phyloP scores from a whole-genome alignment of 2,797 vertebrate species.

The Gobionotothen gibberifrons region DNA sequence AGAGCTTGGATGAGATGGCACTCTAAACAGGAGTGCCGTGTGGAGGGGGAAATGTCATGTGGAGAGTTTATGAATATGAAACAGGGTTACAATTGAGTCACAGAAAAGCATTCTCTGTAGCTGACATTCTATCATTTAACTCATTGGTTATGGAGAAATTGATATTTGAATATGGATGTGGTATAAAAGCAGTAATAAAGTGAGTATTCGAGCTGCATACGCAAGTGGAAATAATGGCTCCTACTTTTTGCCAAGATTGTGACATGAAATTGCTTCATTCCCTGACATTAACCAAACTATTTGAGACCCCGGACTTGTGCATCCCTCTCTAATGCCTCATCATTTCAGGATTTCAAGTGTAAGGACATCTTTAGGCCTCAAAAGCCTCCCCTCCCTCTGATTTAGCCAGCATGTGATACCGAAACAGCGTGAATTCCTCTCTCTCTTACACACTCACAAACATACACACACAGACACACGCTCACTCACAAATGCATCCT shows the following conservation, averaged over 20 bases:
- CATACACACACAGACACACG: conserved; percentile 45
- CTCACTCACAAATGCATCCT: conserved; percentile 67
- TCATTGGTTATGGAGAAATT: conserved; percentile 39
- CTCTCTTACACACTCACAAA: conserved; percentile 41
- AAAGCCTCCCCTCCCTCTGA: conserved; percentile 41
- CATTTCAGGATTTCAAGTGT: conserved; percentile 60
- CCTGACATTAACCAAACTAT: conserved; percentile 52
- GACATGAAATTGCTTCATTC: conserved; percentile 44
- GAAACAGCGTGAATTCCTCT: conserved; percentile 57
- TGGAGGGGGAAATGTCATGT: conserved; percentile 71
- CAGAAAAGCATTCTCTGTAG: conserved; percentile 39
- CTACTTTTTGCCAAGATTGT: conserved; percentile 32
- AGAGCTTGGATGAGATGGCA: conserved; percentile 76
- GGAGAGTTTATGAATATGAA: conserved; percentile 78
- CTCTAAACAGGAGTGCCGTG: conserved; percentile 72
- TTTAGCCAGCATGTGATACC: conserved; percentile 54
- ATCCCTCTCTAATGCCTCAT: conserved; percentile 56
- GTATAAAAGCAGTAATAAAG: conserved; percentile 42
- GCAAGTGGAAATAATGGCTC: conserved; percentile 11
- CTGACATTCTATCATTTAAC: conserved; percentile 54
- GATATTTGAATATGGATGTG: conserved; percentile 60
- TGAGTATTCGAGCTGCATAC: conserved; percentile 12
- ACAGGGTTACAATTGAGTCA: conserved; percentile 59
- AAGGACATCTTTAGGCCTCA: conserved; percentile 63
- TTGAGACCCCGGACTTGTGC: conserved; percentile 20